Base-by-base conservation (phyloP, 2,113 vertebrate genomes). In the Nannospalax galili region DNA sequence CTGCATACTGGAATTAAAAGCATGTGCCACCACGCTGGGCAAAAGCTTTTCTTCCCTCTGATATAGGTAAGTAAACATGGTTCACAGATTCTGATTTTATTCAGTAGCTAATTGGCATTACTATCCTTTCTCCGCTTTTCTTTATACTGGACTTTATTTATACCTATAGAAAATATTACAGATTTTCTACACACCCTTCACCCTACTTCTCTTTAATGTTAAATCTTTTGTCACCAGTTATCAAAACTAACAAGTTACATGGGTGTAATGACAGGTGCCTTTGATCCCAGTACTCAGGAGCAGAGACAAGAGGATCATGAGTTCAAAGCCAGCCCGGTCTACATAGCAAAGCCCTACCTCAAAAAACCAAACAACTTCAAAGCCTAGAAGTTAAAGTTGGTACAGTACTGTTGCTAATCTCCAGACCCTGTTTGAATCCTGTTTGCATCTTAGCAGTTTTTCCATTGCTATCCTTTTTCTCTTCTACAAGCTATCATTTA, bases 41-140 rank as follows among this genome's bases (percentile, higher is more conserved):
- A 90, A 74, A 89, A 94, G 65, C 65, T 84, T 87, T 72, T 48
- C 64, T 84, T 75, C 16, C 89, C 75, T 37, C 10, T 1, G 17
- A 19, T 72, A 73, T 79, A 11, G 42, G 35, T 90, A 17, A 56
- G 64, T 80, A 7, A 84, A 35, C 32, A 35, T 58, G 37, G 42
- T 45, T 87, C 40, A 9, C 40, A 22, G 35, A 85, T 96, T 95
- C 42, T 65, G 86, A 1, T 96, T 91, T 95, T 78, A 87, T 69
- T 95, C 73, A 62, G 0, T 91, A 24, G 32, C 3, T 85, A 92
- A 35, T 80, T 80, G 35, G 7, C 35, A 28, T 67, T 42, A 62
- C 11, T 95, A 2, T 88, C 32, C 80, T 77, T 52, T 77, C 37
- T 17, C 9, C n/a, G 26, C 74, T 87, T 64, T 84, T 77, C 52